phyloP scores from a whole-genome alignment of 2,113 vertebrate genomes.

The Pseudorhombus dupliciocellatus region DNA sequence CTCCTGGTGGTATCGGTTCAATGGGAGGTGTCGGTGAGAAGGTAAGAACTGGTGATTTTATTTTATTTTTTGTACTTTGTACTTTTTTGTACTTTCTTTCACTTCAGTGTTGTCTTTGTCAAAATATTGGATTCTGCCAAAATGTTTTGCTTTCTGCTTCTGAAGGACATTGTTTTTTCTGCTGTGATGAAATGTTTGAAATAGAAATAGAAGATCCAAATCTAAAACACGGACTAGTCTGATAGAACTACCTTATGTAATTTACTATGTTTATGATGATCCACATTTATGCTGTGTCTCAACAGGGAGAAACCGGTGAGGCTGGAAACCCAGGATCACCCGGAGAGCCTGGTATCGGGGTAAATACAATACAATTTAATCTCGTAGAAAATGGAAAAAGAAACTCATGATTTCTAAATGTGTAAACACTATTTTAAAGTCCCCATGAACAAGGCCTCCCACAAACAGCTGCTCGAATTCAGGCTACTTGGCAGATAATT shows the following conservation, averaged over 20 bases:
- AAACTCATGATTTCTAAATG: neutral
- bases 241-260: neutral
- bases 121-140: neutral
- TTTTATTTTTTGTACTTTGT: neutral
- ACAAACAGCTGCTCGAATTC: neutral
- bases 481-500: slow-evolving; percentile 39
- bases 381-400: neutral
- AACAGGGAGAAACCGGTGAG: slow-evolving; percentile 94
- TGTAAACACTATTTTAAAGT: neutral
- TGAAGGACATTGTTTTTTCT: neutral
- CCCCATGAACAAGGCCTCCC: no score
- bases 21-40: slow-evolving; percentile 94
- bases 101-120: neutral
- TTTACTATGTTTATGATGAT: neutral
- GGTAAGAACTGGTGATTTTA: slow-evolving; percentile 76
- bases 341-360: slow-evolving; percentile 89
- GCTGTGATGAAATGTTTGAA: neutral
- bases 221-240: no score
- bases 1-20: slow-evolving; percentile 89
- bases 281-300: slow-evolving; percentile 16
- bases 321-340: slow-evolving; percentile 94
- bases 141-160: neutral
- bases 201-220: neutral
- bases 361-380: slow-evolving; percentile 75
- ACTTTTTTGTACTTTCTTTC: neutral